phyloP scores from a whole-genome alignment of 2,888 invertebrate species.

The Leptinotarsa peninsularis region DNA sequence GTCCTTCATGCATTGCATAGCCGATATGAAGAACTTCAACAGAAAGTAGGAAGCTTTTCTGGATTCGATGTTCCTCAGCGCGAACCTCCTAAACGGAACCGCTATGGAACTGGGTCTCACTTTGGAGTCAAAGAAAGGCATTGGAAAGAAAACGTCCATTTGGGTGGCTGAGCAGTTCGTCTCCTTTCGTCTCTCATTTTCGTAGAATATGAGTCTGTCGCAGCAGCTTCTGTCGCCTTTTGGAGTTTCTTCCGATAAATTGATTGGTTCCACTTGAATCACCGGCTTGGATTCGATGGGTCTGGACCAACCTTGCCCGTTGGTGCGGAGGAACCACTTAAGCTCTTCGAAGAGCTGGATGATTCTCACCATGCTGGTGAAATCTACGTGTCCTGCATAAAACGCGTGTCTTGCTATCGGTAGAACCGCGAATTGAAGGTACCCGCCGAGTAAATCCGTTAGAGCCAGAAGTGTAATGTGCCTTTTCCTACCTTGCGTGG shows the following conservation, averaged over 20 bases:
- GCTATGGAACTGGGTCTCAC: constrained; percentile 70
- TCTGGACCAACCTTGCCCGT: constrained; percentile 72
- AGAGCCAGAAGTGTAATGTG: constrained; percentile 62
- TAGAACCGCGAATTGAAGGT: constrained; percentile 71
- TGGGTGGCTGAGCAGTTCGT: constrained; percentile 54
- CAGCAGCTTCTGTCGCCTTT: constrained; percentile 46
- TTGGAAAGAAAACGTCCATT: constrained; percentile 60
- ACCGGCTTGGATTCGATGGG: constrained; percentile 47
- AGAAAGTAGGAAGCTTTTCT: constrained; percentile 65
- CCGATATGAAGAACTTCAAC: constrained; percentile 70
- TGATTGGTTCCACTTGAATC: constrained; percentile 42
- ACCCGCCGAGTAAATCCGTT: constrained; percentile 69
- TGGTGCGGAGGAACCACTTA: constrained; percentile 70
- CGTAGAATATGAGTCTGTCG: constrained; percentile 47
- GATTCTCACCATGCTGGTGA: constrained; percentile 69
- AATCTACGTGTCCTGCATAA: constrained; percentile 73
- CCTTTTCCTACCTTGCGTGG: constrained; percentile 58
- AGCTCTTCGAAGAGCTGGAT: constrained; percentile 71
- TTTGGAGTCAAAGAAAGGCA: constrained; percentile 73
- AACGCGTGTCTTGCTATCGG: constrained; percentile 73
- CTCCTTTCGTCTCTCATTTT: constrained; percentile 44
- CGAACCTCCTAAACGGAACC: constrained; percentile 69
- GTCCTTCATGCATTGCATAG: constrained; percentile 65
- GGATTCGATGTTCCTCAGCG: constrained; percentile 66
- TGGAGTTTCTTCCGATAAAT: constrained; percentile 39